Evolutionary conservation across 2,113 vertebrate genomes (phyloP), one percentile per base, ranked within the genome.

Genomic region (Cyphomyrus plagiostoma): DNA sequence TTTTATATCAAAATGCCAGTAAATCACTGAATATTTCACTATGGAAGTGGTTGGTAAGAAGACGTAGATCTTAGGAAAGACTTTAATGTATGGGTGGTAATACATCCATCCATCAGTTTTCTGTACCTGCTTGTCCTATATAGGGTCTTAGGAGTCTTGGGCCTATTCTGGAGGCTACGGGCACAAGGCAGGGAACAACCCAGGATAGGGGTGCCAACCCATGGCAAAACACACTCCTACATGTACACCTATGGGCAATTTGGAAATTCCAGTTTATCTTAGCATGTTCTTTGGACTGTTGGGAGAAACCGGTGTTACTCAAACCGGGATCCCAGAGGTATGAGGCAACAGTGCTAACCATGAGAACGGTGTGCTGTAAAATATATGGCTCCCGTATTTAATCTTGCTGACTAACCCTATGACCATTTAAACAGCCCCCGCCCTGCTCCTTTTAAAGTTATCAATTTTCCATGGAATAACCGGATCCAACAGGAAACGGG

Each of bases 21-120:
- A 86, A 86, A 86, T 86, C 23, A 86, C n/a, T 50, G 23, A 86
- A 49, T 26, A 48, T 86, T 86, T 86, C 8, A 86, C 46, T 39
- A 39, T 80, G 48, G 45, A 48, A 26, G n/a, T 50, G 19, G 83
- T 26, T 26, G 45, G 23, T 23, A 85, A 85, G 23, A 85, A 48
- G 21, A 50, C 46, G 50, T 26, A 48, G n/a, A 26, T 49, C 83
- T 17, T 45, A 85, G 83, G 45, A 48, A 49, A 85, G 9, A 85
- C 45, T 13, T 30, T 77, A 77, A 77, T 77, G 13, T 15, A 77
- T 77, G 11, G 66, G 30, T 74, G 66, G 13, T 74, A 35, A 77
- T 77, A 39, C 70, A 77, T 66, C 23, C 58, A 66, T 30, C 62
- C 62, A 66, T 66, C 62, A 26, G 19, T 30, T 30, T 66, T 66